A percentile compares a stretch with the other conserved stretches of the same genome.
Evolutionary conservation across 2,797 vertebrate genomes (phyloP).

Genomic region (Cryptoblepharus egeriae): DNA sequence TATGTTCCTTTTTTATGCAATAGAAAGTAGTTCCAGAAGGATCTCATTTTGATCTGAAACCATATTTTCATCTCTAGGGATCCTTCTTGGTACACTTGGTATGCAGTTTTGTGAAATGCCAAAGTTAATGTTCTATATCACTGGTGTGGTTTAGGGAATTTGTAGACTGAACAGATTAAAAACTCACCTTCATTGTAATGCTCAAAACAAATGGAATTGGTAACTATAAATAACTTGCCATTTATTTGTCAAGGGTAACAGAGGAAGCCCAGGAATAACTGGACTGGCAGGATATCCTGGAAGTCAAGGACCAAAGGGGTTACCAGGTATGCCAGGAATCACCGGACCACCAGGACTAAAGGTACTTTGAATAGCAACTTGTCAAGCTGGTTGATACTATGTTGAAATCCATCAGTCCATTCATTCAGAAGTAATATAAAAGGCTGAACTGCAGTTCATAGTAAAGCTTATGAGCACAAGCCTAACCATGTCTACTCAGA

Average conservation of each 20-base stretch:
- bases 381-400: not conserved
- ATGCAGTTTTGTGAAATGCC: not conserved
- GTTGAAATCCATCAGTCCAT: not conserved
- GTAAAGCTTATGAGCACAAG: not conserved
- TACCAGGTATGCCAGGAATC: slow-evolving; percentile 85
- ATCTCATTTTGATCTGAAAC: not conserved
- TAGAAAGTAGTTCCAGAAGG: not conserved
- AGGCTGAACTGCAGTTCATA: not conserved
- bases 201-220: not conserved
- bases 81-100: not conserved
- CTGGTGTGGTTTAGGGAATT: not conserved
- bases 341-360: slow-evolving; percentile 85
- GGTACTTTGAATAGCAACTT: slow-evolving; percentile 71
- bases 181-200: slow-evolving; percentile 7
- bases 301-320: slow-evolving; percentile 82
- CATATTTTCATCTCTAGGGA: not conserved
- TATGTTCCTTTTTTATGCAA: not conserved
- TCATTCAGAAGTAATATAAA: not conserved
- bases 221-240: slow-evolving; percentile 33
- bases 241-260: slow-evolving; percentile 82
- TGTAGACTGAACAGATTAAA: slow-evolving; percentile 4
- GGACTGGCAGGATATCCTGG: slow-evolving; percentile 88
- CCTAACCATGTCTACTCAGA: too few relatives aligned
- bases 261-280: slow-evolving; percentile 80
- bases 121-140: slow-evolving; percentile 29